Conservation (phyloP, 2,797 vertebrate genomes). For the Pitangus sulphuratus region DNA sequence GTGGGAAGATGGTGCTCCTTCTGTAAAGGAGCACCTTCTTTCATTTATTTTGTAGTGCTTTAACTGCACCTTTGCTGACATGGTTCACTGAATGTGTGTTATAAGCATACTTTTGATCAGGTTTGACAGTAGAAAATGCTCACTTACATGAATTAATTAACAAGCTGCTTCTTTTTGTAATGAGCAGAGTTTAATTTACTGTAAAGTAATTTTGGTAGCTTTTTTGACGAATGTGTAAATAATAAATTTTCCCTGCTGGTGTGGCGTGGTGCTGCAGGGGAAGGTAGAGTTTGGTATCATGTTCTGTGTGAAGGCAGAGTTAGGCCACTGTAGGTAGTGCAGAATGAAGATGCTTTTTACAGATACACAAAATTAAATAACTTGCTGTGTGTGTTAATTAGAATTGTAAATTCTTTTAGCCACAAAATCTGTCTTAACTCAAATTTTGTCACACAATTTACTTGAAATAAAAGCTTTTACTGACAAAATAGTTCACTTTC, state of each 20-base stretch:
- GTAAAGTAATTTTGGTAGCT: background rate
- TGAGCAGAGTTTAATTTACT: background rate
- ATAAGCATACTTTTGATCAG: background rate
- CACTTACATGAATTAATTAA: background rate
- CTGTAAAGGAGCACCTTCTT: background rate
- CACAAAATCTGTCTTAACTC: background rate
- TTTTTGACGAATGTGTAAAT: background rate
- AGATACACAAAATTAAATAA: background rate
- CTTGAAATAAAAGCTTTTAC: background rate
- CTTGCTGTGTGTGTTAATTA: background rate
- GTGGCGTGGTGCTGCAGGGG: background rate
- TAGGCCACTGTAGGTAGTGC: background rate
- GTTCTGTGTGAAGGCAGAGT: background rate
- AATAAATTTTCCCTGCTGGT: background rate
- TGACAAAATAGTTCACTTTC: background rate
- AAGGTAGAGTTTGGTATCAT: background rate
- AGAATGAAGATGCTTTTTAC: background rate
- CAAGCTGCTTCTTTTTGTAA: background rate
- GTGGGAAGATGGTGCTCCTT: constrained; percentile 89
- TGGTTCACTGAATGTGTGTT: background rate
- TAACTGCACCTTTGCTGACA: background rate
- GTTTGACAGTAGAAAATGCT: background rate
- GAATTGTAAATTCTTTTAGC: background rate
- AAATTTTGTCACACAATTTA: background rate
- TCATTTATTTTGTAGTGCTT: background rate